These are phyloP conservation scores for Chouioia cunea DNA, from an alignment of 2,888 invertebrate genomes.

Conservation along the genomic window DNA sequence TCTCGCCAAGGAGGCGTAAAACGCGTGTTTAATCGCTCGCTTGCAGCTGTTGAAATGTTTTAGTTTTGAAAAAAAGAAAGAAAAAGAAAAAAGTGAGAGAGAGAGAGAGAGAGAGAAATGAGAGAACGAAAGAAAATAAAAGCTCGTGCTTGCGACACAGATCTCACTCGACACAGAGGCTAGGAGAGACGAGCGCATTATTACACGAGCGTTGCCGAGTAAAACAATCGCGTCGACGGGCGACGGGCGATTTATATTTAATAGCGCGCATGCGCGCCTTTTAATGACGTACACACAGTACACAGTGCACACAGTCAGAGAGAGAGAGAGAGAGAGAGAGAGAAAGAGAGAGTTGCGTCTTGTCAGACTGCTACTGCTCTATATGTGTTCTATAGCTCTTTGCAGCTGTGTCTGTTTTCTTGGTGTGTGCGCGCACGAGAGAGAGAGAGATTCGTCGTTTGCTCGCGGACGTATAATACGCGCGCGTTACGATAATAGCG, in stretches of 20 bases:
- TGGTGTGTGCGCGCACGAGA: too few relatives aligned
- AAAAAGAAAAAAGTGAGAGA: too few relatives aligned
- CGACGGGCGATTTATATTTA: constrained; percentile 47
- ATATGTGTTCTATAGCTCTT: background rate
- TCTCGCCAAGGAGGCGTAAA: too few relatives aligned
- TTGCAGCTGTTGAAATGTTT: too few relatives aligned
- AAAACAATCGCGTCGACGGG: constrained; percentile 47
- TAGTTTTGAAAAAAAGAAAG: too few relatives aligned
- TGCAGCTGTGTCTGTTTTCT: background rate
- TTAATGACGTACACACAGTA: constrained; percentile 36
- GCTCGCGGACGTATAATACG: constrained; percentile 9
- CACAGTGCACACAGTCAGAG: background rate
- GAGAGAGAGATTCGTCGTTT: too few relatives aligned
- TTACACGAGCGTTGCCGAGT: constrained; percentile 27
- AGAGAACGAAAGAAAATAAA: background rate
- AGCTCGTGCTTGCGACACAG: constrained; percentile 9
- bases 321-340: background rate
- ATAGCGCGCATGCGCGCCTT: constrained; percentile 47
- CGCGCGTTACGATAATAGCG: constrained; percentile 34
- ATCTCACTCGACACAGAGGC: background rate
- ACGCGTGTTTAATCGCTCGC: too few relatives aligned
- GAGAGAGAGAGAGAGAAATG: background rate
- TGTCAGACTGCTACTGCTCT: constrained; percentile 1
- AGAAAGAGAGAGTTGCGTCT: background rate
- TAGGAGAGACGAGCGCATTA: constrained; percentile 19